Percentiles rank a stretch among this genome's conserved stretches.
Conservation (phyloP, 2,113 vertebrate genomes). For the Dolichotis patagonum region DNA sequence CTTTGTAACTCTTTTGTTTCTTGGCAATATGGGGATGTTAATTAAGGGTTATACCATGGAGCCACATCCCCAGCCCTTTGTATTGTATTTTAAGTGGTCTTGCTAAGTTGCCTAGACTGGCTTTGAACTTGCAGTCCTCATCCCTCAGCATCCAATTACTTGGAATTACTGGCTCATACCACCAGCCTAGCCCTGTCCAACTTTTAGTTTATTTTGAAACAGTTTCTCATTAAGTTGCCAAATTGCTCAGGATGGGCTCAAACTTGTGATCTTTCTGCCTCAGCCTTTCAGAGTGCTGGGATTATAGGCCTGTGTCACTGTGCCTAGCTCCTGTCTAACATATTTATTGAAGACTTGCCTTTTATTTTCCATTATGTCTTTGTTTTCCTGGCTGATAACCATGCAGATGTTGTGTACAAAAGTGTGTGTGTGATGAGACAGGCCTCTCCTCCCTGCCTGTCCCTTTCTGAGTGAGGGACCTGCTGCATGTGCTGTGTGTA, state of each 20-base stretch:
- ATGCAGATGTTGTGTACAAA: neutral
- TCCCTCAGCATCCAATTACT: neutral
- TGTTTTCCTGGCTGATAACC: constrained; percentile 20
- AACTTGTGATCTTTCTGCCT: neutral
- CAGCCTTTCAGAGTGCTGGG: neutral
- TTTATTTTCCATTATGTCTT: neutral
- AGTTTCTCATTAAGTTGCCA: neutral
- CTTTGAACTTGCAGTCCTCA: neutral
- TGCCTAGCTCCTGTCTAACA: neutral
- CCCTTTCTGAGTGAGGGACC: neutral
- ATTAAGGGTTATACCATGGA: neutral
- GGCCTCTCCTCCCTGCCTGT: neutral
- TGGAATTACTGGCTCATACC: neutral
- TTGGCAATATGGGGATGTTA: neutral
- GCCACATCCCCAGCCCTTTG: neutral
- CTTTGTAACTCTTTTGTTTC: neutral
- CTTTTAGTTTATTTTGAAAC: neutral
- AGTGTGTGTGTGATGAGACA: neutral
- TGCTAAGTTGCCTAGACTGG: neutral
- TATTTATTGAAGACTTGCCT: neutral
- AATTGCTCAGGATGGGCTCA: neutral
- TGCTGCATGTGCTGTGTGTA: neutral
- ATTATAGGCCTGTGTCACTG: neutral
- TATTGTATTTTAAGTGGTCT: neutral
- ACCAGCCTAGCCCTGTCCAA: neutral